Evolutionary conservation across 2,113 vertebrate species (phyloP), one percentile per base, ranked within the genome.

Genomic region (Alligator sinensis): DNA sequence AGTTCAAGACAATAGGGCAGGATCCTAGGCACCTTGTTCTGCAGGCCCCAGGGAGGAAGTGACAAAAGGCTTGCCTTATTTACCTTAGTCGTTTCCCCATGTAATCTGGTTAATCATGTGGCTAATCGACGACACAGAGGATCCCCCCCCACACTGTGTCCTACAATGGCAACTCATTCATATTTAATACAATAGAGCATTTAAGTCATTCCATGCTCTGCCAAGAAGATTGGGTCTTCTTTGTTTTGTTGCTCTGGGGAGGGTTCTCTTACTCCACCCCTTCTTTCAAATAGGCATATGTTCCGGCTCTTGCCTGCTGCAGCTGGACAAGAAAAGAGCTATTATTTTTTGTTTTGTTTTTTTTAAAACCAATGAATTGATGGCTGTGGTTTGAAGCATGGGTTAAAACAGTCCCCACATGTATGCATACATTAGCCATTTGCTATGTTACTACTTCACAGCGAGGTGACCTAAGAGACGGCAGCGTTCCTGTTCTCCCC

Each of bases 31-130:
- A 96, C 94, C 96, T 97, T 81, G 78, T 86, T 91, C 57, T 87
- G 12, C 93, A 86, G 90, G 97, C 97, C 98, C 95, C 16, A 27
- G 94, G 97, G 98, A 98, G 98, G 98, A 98, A 98, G 98, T 98
- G 98, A 98, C 99, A 99, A 99, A 99, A 99, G 99, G 99, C 97
- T 95, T 97, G 96, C 97, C 98, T 98, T 99, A 98, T 99, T 99
- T 99, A 99, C 99, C 98, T 99, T 98, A 92, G 96, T 88, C 96
- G 96, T 96, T 98, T 98, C 98, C 98, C 98, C 97, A 80, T 99
- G 99, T 99, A 99, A 99, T 99, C 99, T 98, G 99, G 97, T 99
- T 99, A 99, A 99, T 99, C 98, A 98, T 99, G 99, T 99, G 98
- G 98, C 98, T 99, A 99, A 99, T 99, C 98, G 94, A 98, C 96